phyloP scores from a whole-genome alignment of 2,113 vertebrate species.

The Manacus vitellinus region DNA sequence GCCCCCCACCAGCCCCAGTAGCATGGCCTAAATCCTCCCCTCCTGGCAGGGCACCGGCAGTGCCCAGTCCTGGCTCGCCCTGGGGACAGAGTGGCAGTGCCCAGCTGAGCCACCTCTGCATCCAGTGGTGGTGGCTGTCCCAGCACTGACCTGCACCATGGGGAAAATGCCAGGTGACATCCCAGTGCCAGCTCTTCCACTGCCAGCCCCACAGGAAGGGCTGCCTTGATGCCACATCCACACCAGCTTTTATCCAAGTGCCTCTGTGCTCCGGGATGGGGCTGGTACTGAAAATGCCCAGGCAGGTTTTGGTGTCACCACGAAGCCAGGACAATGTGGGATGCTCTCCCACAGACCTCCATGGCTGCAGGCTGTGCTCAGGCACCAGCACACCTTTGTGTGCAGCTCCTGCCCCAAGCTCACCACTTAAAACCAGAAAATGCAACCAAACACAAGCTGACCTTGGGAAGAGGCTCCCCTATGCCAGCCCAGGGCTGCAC shows the following conservation, averaged over 20 bases:
- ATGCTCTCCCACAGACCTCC: too few relatives aligned
- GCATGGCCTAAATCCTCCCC: background rate
- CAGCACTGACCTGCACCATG: background rate
- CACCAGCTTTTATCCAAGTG: background rate
- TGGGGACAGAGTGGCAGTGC: background rate
- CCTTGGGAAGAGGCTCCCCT: background rate
- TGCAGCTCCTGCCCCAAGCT: background rate
- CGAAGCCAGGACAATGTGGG: background rate
- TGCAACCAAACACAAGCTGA: background rate
- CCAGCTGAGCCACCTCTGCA: background rate
- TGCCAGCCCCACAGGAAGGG: background rate
- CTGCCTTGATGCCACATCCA: background rate
- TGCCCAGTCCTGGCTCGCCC: background rate
- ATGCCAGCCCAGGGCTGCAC: background rate
- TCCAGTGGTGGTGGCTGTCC: background rate
- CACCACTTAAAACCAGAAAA: background rate
- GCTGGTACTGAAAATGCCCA: background rate
- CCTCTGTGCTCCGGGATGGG: fast-evolving
- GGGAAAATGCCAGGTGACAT: background rate
- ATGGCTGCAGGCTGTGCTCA: fast-evolving
- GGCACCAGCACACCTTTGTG: background rate
- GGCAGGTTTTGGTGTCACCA: background rate
- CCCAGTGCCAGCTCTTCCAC: background rate
- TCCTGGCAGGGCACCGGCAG: background rate
- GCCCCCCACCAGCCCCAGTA: background rate